Conservation (phyloP, 2,888 invertebrate genomes). For the Salpingus planirostris region DNA sequence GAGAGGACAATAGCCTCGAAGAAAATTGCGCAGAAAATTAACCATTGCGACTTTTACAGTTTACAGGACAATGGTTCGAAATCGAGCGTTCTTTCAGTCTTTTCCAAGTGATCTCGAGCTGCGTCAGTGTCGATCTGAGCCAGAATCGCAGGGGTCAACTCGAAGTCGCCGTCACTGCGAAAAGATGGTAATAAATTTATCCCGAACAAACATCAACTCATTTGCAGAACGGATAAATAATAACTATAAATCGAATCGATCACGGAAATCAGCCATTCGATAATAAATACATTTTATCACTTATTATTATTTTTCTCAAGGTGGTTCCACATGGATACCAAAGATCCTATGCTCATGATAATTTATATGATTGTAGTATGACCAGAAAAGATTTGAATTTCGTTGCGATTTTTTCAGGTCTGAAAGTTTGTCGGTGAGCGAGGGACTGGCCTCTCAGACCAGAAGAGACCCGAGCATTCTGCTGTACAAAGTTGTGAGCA, state of each 20-base stretch:
- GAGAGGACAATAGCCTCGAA: too few relatives aligned
- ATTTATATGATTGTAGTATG: too few relatives aligned
- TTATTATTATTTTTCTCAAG: too few relatives aligned
- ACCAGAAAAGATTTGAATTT: too few relatives aligned
- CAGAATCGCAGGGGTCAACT: slow-evolving; percentile 46
- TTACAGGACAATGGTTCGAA: slow-evolving; percentile 65
- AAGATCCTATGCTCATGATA: too few relatives aligned
- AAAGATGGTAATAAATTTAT: slow-evolving; percentile 55
- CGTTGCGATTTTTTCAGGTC: slow-evolving; percentile 50
- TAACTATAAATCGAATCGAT: too few relatives aligned
- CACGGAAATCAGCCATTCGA: too few relatives aligned
- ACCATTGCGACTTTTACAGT: slow-evolving; percentile 40
- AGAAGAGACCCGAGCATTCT: slow-evolving; percentile 39
- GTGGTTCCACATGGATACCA: too few relatives aligned
- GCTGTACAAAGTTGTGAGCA: slow-evolving; percentile 51
- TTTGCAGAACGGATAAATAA: too few relatives aligned
- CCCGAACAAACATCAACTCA: slow-evolving; percentile 1
- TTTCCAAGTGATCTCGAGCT: slow-evolving; percentile 61
- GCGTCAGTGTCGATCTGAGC: slow-evolving; percentile 56
- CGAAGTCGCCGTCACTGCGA: slow-evolving; percentile 53
- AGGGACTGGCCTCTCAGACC: slow-evolving; percentile 54
- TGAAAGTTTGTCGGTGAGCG: slow-evolving; percentile 49
- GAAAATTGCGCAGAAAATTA: too few relatives aligned
- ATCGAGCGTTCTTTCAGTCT: slow-evolving; percentile 69
- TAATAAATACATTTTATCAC: too few relatives aligned